Evolutionary conservation across 1,140 invertebrate genomes (phyloP).

Genomic region (Euschistus heros): DNA sequence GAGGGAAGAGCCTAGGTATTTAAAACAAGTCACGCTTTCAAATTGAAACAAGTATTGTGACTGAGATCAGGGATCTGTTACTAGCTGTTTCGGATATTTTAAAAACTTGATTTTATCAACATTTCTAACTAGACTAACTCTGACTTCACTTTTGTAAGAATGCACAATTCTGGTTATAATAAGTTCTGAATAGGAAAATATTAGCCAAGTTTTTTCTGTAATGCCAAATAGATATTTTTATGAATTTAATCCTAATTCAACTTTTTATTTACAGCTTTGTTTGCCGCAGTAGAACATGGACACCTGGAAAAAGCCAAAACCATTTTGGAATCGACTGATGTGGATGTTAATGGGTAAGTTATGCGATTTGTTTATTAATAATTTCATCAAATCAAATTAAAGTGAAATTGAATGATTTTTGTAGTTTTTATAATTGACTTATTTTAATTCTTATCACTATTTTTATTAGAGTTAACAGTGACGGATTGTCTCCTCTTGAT

Average conservation of each 20-base stretch:
- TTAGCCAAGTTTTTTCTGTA: too few species aligned
- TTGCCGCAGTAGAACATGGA: slow-evolving; percentile 84
- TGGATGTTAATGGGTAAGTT: slow-evolving; percentile 81
- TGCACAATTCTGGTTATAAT: too few species aligned
- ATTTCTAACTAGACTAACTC: too few species aligned
- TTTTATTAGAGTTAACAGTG: slow-evolving; percentile 61
- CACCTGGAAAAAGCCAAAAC: slow-evolving; percentile 80
- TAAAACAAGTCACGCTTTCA: too few species aligned
- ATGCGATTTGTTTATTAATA: not conserved
- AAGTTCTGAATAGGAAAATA: too few species aligned
- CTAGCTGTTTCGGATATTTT: too few species aligned
- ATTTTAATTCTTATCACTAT: not conserved
- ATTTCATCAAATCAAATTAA: not conserved
- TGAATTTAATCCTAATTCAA: not conserved
- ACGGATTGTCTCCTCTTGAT: slow-evolving; percentile 79
- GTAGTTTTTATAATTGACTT: not conserved
- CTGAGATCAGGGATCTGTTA: too few species aligned
- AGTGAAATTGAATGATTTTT: not conserved
- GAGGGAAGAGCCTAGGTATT: too few species aligned
- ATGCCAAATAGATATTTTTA: not conserved
- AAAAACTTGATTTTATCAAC: too few species aligned
- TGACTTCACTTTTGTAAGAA: too few species aligned
- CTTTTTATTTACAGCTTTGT: slow-evolving; percentile 53
- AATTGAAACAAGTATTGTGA: too few species aligned
- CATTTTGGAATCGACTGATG: slow-evolving; percentile 79